These are phyloP conservation scores for Ganaspis brasiliensis DNA, from an alignment of 2,888 invertebrate species.

Conservation along the genomic window DNA sequence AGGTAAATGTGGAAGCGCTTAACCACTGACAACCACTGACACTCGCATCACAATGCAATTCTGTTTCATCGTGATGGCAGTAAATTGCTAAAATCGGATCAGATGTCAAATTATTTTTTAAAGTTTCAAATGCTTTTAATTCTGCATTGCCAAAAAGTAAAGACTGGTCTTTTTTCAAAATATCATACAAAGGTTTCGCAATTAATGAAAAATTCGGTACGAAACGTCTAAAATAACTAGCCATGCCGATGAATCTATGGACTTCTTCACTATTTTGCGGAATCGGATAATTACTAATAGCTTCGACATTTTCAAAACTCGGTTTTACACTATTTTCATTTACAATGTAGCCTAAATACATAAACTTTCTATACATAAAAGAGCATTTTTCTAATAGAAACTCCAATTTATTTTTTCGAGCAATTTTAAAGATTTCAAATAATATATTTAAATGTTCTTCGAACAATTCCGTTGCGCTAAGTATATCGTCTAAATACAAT, in stretches of 20 bases:
- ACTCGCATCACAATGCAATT: constrained; percentile 64
- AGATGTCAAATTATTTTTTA: constrained; percentile 48
- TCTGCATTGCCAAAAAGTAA: constrained; percentile 48
- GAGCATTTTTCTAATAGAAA: too few species aligned
- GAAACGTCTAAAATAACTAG: constrained; percentile 28
- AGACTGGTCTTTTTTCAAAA: background rate
- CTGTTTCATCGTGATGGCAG: constrained; percentile 54
- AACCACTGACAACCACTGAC: constrained; percentile 58
- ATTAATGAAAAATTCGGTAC: constrained; percentile 27
- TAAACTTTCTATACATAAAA: background rate
- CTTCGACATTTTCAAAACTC: constrained; percentile 24
- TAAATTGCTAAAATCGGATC: constrained; percentile 57
- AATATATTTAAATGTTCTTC: too few species aligned
- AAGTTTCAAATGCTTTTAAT: constrained; percentile 45
- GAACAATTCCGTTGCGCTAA: constrained; percentile 24
- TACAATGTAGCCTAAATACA: too few species aligned
- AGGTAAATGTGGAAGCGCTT: constrained; percentile 69
- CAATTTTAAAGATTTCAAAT: too few species aligned
- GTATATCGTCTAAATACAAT: constrained; percentile 41
- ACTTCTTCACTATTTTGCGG: background rate
- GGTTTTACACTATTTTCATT: constrained; percentile 13
- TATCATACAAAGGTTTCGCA: constrained; percentile 32
- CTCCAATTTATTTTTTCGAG: too few species aligned
- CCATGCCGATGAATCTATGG: background rate
- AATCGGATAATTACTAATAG: constrained; percentile 5